phyloP scores from a whole-genome alignment of 2,888 invertebrate genomes.

The Listrodromus nycthemerus region DNA sequence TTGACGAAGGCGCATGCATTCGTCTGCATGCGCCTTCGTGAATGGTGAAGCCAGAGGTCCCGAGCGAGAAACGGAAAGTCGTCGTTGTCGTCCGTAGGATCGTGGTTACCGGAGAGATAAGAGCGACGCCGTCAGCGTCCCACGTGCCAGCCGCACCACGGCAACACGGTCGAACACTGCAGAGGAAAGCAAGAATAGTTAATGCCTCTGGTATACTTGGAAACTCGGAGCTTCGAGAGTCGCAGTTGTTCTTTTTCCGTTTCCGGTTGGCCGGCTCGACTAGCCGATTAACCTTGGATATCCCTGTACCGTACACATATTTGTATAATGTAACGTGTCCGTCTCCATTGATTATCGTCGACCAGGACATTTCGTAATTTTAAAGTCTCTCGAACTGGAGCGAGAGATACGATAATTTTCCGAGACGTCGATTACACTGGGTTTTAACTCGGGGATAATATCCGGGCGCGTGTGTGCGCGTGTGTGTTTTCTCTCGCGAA shows the following conservation, averaged over 20 bases:
- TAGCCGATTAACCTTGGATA: constrained; percentile 23
- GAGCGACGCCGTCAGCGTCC: constrained; percentile 51
- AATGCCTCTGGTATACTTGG: constrained; percentile 30
- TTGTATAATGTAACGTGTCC: not conserved
- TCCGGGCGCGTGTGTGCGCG: not conserved
- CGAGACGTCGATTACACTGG: not conserved
- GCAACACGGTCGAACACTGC: constrained; percentile 3
- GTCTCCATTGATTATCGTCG: not conserved
- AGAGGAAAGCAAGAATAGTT: constrained; percentile 22
- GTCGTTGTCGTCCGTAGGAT: constrained; percentile 43
- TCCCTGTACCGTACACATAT: not conserved
- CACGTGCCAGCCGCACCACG: constrained; percentile 50
- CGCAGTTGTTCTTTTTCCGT: constrained; percentile 48
- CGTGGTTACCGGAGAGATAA: constrained; percentile 57
- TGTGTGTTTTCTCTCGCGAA: not conserved
- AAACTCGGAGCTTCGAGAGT: constrained; percentile 13
- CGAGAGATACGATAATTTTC: constrained; percentile 1
- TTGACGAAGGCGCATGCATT: constrained; percentile 23
- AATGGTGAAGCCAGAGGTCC: constrained; percentile 31
- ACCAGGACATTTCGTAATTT: constrained; percentile 21
- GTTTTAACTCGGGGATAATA: not conserved
- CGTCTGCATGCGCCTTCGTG: no score
- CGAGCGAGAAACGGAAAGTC: constrained; percentile 63
- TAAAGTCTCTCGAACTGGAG: not conserved
- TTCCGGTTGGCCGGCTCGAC: constrained; percentile 47